Base-by-base conservation (phyloP, 2,888 invertebrate species). In the Leucophenga maculata region DNA sequence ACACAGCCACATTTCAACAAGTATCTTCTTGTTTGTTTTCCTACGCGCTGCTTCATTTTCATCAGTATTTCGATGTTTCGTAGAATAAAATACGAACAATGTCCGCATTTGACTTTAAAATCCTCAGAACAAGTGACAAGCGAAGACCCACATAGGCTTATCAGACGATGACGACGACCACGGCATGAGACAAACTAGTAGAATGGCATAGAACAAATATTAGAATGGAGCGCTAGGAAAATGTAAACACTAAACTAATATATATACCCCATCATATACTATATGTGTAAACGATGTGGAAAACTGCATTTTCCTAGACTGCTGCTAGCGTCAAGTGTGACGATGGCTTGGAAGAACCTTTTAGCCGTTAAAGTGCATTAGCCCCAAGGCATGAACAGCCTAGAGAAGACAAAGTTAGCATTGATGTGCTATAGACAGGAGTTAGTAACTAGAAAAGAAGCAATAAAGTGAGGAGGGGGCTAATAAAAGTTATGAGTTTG, bases 101-200 rank as follows among this genome's bases (percentile, higher is more conserved):
- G 18, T 20, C 62, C 68, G 64, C 64, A 50, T 50, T 54, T 31
- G 73, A 75, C 75, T 72, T 76, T 64, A 72, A 75, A 80, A 80
- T 82, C 82, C 82, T 82, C 73, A 71, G 70, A 32, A 8, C 32
- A 32, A 32, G 8, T 6, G 32, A 57, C 73, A 55, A 70, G 73
- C 55, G 71, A 76, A 76, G 80, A 80, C 80, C 79, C 75, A 78
- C 79, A 79, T 77, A 54, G 79, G 73, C 62, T 80, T 80, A 82
- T 80, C 82, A 78, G 69, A 67, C 67, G 55, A 62, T 46, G n/a
- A 16, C 39, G 60, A 14, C n/a, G 54, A 50, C 39, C 39, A 39
- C 39, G 39, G 39, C 39, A 39, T 39, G 39, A 20, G 59, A 71
- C 46, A 65, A 70, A 50, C 39, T 39, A 26, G 26, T 39, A 39